These are phyloP conservation scores for Hydrolagus affinis DNA, from an alignment of 2,113 vertebrate species.

Conservation along the genomic window DNA sequence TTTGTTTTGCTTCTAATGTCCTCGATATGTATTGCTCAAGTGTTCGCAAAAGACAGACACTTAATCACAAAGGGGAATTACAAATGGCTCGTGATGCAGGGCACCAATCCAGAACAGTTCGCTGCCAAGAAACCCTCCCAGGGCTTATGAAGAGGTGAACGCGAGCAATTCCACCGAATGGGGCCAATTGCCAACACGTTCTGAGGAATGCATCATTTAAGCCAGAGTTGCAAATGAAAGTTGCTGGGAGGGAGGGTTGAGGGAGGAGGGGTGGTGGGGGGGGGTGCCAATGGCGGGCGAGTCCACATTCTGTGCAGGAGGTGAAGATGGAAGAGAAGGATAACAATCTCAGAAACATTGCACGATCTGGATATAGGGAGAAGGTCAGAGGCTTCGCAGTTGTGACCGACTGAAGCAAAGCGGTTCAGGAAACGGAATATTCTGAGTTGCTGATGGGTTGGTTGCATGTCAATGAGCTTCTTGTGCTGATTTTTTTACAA, in stretches of 20 bases:
- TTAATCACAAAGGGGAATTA: constrained; percentile 13
- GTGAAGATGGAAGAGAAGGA: not conserved
- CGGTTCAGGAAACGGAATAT: no score
- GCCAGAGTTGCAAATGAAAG: not conserved
- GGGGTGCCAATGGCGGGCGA: no score
- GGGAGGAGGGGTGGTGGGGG: no score
- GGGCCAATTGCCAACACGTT: not conserved
- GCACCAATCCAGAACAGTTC: not conserved
- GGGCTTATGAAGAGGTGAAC: not conserved
- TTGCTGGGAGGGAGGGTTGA: no score
- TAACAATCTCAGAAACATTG: not conserved
- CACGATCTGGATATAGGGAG: not conserved
- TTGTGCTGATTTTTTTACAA: no score
- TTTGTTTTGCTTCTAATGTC: constrained; percentile 8
- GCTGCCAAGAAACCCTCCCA: not conserved
- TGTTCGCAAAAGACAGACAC: not conserved
- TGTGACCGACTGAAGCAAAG: no score
- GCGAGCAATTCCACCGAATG: no score
- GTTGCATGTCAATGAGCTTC: no score
- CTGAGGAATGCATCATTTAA: not conserved
- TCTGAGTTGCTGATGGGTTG: no score
- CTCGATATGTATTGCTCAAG: not conserved
- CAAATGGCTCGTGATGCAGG: not conserved
- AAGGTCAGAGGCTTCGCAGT: no score
- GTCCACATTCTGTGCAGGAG: not conserved